phyloP scores from a whole-genome alignment of 2,888 invertebrate genomes.

The Furcula furcula region DNA sequence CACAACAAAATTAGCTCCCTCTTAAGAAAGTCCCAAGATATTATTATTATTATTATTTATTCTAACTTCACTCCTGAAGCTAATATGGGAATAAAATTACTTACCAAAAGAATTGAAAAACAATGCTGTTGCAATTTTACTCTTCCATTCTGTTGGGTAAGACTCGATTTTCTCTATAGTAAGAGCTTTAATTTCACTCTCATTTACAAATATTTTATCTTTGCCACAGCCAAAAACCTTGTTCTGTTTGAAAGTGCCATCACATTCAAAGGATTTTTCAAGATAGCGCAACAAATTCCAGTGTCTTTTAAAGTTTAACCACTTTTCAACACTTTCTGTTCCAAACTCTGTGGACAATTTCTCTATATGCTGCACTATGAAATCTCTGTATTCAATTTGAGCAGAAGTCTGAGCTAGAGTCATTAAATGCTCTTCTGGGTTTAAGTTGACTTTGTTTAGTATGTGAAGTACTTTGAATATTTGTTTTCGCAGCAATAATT shows the following conservation, averaged over 20 bases:
- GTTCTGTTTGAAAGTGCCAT: slow-evolving; percentile 74
- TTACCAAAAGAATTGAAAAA: slow-evolving; percentile 83
- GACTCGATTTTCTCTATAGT: slow-evolving; percentile 71
- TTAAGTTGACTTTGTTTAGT: slow-evolving; percentile 82
- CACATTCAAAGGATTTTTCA: slow-evolving; percentile 73
- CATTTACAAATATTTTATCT: slow-evolving; percentile 67
- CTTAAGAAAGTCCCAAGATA: too few species aligned
- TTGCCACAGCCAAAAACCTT: slow-evolving; percentile 70
- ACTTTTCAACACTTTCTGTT: slow-evolving; percentile 48
- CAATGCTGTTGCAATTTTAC: slow-evolving; percentile 77
- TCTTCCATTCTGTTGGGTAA: slow-evolving; percentile 77
- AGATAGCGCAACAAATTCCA: slow-evolving; percentile 69
- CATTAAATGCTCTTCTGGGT: slow-evolving; percentile 81
- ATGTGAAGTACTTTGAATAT: slow-evolving; percentile 85
- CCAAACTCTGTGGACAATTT: slow-evolving; percentile 69
- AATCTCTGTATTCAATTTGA: slow-evolving; percentile 83
- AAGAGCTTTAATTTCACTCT: slow-evolving; percentile 72
- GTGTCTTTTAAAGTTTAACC: slow-evolving; percentile 63
- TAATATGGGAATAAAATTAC: slow-evolving; percentile 15
- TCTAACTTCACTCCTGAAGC: too few species aligned
- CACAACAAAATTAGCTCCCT: too few species aligned
- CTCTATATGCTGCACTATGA: slow-evolving; percentile 84
- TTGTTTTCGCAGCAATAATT: slow-evolving; percentile 83
- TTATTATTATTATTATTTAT: too few species aligned
- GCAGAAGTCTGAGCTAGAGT: slow-evolving; percentile 81